Base-by-base conservation (phyloP, 2,113 vertebrate species). In the Neoarius graeffei region DNA sequence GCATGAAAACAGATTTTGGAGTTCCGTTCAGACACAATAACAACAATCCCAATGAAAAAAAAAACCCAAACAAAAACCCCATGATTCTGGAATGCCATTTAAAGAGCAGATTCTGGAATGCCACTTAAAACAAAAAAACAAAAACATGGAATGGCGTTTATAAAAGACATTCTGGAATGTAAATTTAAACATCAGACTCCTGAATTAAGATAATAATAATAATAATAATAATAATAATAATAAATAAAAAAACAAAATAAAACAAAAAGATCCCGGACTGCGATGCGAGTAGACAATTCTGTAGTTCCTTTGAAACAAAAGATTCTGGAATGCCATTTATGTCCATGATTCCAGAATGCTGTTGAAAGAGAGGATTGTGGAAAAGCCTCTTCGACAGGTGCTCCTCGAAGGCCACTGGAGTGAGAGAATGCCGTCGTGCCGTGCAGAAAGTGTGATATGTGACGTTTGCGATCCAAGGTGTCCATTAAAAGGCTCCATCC, bases 351-450 rank as follows among this genome's bases (percentile, higher is more conserved):
- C 79, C 54, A 13, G 79, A 59, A 11, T 3, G 27, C 17, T 15
- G n/a, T 4, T 30, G 57, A 81, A 81, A 20, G 54, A 20, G 79
- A 60, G 11, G 80, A 25, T 23, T 60, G 50, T 2, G 20, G 42
- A 17, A 77, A 52, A 4, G 25, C 54, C 27, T 57, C 27, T 80
- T 30, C 17, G 62, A 82, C 80, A 15, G 80, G 30, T 25, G 80
- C 5, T 82, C 35, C 27, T 62, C 4, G 80, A 62, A 82, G 80
- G 80, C 80, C 80, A 82, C 80, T 11, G 80, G 56, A 81, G 80
- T 81, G 27, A 60, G 56, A 42, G 57, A 81, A 81, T 19, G 80
- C 80, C n/a, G 8, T 42, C 56, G 15, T 56, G 79, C 54, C 56
- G 27, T 17, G n/a, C 54, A 57, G 77, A 59, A 81, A 17, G 25